Base-by-base conservation (phyloP, 53 echinoderm and acorn worm species). In the Arbacia lixula region DNA sequence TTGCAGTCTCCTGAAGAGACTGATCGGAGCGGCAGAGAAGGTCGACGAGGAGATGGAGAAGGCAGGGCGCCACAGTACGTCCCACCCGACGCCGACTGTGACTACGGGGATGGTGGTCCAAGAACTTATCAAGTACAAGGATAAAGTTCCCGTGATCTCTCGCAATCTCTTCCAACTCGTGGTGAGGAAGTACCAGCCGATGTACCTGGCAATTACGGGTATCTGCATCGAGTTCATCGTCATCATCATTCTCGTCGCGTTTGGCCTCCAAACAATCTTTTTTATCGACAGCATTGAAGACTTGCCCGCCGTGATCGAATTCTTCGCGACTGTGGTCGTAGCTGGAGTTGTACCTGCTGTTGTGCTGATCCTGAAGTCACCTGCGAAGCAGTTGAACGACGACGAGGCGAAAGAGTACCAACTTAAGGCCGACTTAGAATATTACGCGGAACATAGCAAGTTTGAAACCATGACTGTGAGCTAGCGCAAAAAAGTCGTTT, bases 261-360 rank as follows among this genome's bases (percentile, higher is more conserved):
- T 96, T 42, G 96, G 96, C 16, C 78, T 96, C 39, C 67, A 91
- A 11, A 89, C 90, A 12, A 91, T 96, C 51, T 50, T 84, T 30
- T 83, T 89, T 39, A 88, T 91, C 8, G 88, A 93, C 88, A 78
- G 80, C 19, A 63, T 93, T 11, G 83, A 80, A 20, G 87, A 93
- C 63, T 66, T 96, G 30, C 86, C 96, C 12, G 86, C 90, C 19
- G 84, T 86, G 0, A 86, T 93, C 0, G 83, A 87, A 35, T 87
- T 96, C 78, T 93, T 96, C 35, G 89, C 89, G 1, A 91, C 96
- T 8, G 91, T 88, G 32, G 72, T 89, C 8, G 88, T 93, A 2
- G 93, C 96, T 16, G 91, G 91, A 3, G 86, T 96, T 11, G 86
- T 91, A 27, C 96, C 96, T 4, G 54, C 84, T 20, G 28, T 92